Percentiles rank a stretch among this genome's conserved stretches.
These are phyloP conservation scores for Brachionus sp. DNA, from an alignment of 1,140 invertebrate genomes.

Conservation along the genomic window DNA sequence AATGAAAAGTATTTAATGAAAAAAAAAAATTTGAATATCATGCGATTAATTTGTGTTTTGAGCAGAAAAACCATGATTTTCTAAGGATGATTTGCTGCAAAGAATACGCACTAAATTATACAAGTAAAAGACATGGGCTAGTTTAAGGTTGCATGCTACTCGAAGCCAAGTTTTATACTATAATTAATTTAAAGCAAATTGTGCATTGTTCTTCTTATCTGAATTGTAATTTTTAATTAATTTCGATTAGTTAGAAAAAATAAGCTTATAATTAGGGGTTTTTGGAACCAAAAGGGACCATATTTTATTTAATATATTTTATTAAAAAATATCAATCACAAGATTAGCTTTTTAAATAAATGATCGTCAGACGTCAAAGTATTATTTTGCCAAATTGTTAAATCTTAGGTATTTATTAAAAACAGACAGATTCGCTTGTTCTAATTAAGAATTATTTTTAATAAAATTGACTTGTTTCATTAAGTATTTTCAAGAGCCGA, in stretches of 20 bases:
- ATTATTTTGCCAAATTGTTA: not conserved
- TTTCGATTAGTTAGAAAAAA: slow-evolving; percentile 23
- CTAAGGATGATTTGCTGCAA: not conserved
- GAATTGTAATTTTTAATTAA: slow-evolving; percentile 29
- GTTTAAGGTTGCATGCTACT: not conserved
- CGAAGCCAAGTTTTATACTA: not conserved
- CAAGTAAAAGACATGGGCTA: not conserved
- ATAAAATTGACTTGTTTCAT: not conserved
- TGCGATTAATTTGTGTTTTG: not conserved
- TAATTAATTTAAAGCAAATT: slow-evolving; percentile 24
- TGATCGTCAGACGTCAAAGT: not conserved
- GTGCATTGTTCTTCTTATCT: slow-evolving; percentile 19
- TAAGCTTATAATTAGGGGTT: slow-evolving; percentile 18
- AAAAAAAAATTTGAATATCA: not conserved
- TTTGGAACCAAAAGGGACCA: not conserved
- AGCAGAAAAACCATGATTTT: not conserved
- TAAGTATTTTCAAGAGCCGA: not conserved
- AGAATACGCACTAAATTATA: not conserved
- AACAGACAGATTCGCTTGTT: not conserved
- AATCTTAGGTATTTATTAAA: not conserved
- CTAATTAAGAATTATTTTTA: not conserved
- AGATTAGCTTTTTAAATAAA: not conserved
- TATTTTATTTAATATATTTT: not conserved
- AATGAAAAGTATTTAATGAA: not conserved
- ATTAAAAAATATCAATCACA: not conserved